Conservation (phyloP, 2,888 invertebrate species). For the Aproaerema taeniolella region DNA sequence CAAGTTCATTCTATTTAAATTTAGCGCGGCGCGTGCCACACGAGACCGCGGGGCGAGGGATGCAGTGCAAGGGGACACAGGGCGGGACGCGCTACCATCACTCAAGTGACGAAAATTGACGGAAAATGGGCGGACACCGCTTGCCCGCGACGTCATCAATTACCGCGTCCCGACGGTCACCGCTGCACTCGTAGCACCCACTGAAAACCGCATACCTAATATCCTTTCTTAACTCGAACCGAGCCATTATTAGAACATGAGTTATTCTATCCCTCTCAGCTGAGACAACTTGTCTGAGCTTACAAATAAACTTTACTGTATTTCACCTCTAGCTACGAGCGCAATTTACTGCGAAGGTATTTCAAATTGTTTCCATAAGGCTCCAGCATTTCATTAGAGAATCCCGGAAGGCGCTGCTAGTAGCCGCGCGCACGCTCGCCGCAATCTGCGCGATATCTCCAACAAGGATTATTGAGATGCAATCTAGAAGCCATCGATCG, state of each 20-base stretch:
- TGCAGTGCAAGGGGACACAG: constrained; percentile 34
- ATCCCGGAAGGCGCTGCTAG: constrained; percentile 56
- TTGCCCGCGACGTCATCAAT: constrained; percentile 76
- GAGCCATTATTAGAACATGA: constrained; percentile 45
- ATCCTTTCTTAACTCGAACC: constrained; percentile 39
- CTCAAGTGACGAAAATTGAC: constrained; percentile 78
- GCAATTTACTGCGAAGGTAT: constrained; percentile 9
- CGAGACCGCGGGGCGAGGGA: constrained; percentile 29
- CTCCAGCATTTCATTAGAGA: constrained; percentile 36
- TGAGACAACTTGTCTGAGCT: constrained; percentile 4
- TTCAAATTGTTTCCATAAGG: constrained; percentile 17
- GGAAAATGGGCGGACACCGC: constrained; percentile 77
- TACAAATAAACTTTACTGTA: constrained; percentile 3
- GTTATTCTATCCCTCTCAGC: constrained; percentile 9
- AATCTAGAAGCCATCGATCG: constrained; percentile 71
- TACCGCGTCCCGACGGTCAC: constrained; percentile 71
- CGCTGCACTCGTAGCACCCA: constrained; percentile 47
- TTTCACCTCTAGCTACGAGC: constrained; percentile 5
- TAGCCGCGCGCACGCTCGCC: constrained; percentile 47
- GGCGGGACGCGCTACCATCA: constrained; percentile 73
- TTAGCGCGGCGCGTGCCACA: constrained; percentile 74
- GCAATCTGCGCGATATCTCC: constrained; percentile 52
- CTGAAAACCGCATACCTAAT: constrained; percentile 59
- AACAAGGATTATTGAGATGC: constrained; percentile 71
- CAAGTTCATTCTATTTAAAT: constrained; percentile 76